Evolutionary conservation across 2,888 invertebrate species (phyloP).

Genomic region (Leucoptera coffeella): DNA sequence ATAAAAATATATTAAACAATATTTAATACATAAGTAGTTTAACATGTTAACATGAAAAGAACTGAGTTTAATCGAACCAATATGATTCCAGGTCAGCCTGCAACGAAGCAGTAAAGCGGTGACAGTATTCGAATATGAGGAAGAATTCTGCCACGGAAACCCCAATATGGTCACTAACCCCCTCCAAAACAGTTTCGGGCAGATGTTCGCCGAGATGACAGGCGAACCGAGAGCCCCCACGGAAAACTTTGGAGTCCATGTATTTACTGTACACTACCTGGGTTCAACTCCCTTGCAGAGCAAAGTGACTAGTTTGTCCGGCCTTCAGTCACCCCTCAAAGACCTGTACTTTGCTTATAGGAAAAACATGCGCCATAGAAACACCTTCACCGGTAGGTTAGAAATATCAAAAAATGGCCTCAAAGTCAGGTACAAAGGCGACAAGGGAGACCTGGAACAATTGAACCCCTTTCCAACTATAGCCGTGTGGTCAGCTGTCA

Average conservation of each 20-base stretch:
- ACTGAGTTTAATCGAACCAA: no score
- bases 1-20: no score
- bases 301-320: conserved; percentile 76
- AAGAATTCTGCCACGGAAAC: conserved; percentile 30
- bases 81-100: conserved; percentile 22
- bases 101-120: conserved; percentile 19
- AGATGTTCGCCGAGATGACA: conserved; percentile 74
- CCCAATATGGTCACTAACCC: conserved; percentile 51
- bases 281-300: conserved; percentile 73
- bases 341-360: conserved; percentile 64
- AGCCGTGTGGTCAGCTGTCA: conserved; percentile 89
- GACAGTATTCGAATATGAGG: conserved; percentile 32
- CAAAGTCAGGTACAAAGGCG: conserved; percentile 63
- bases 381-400: conserved; percentile 50
- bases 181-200: conserved; percentile 81
- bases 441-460: conserved; percentile 57
- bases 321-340: conserved; percentile 73
- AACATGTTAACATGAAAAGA: no score
- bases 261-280: conserved; percentile 72
- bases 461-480: conserved; percentile 84
- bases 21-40: no score
- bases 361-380: conserved; percentile 45
- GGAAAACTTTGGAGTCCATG: conserved; percentile 49
- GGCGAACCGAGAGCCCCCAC: conserved; percentile 42
- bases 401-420: conserved; percentile 66